These are phyloP conservation scores for Acanthisitta chloris DNA, from an alignment of 2,113 vertebrate genomes.

Conservation along the genomic window DNA sequence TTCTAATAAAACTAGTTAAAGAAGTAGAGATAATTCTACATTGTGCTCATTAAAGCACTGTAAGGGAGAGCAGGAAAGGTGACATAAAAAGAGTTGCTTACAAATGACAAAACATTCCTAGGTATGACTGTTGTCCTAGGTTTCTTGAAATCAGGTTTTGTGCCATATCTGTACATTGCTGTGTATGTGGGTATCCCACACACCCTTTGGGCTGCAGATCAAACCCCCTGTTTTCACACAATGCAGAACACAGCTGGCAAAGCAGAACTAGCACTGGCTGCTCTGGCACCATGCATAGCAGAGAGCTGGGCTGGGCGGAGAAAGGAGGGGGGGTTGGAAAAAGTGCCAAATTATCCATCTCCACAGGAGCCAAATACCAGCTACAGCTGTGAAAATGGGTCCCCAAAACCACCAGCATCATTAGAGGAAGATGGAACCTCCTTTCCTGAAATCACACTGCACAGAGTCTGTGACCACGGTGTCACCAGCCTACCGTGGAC, in stretches of 20 bases:
- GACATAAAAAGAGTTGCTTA: not conserved
- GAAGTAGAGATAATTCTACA: not conserved
- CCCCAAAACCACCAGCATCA: not conserved
- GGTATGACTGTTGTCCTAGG: not conserved
- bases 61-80: not conserved
- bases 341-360: not conserved
- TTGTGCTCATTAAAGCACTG: not conserved
- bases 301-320: not conserved
- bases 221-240: not conserved
- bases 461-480: fast-evolving
- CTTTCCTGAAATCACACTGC: not conserved
- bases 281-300: not conserved
- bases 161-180: not conserved
- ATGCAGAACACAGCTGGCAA: not conserved
- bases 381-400: not conserved
- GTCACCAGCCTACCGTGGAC: not conserved
- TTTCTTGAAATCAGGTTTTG: not conserved
- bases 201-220: not conserved
- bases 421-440: not conserved
- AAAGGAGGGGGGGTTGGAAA: not conserved
- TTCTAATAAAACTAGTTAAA: not conserved
- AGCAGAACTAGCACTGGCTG: not conserved
- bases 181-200: not conserved
- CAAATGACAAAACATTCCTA: not conserved
- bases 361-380: not conserved